These are phyloP conservation scores for Dicerorhinus sumatrensis DNA, from an alignment of 2,113 vertebrate species.

Conservation along the genomic window DNA sequence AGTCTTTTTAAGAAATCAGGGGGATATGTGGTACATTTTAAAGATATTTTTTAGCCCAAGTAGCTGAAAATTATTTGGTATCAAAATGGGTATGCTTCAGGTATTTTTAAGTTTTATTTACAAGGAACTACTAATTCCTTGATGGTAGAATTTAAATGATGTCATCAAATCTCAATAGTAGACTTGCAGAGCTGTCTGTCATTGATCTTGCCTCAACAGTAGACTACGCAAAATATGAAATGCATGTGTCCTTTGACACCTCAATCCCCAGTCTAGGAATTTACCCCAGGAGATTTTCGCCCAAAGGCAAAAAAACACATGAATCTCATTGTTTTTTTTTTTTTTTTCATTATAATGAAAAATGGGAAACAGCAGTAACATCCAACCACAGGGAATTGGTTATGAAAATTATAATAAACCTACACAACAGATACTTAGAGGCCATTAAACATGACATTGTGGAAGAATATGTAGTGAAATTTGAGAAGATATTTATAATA, in stretches of 20 bases:
- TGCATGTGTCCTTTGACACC: background rate
- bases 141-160: background rate
- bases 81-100: background rate
- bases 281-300: background rate
- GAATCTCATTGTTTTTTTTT: background rate
- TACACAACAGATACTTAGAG: background rate
- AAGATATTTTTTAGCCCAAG: background rate
- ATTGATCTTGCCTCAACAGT: constrained; percentile 3
- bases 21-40: background rate
- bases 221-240: constrained; percentile 40
- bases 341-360: constrained; percentile 12
- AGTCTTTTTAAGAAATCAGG: background rate
- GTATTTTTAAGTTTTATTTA: constrained; percentile 21
- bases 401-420: constrained; percentile 13
- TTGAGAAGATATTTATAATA: constrained; percentile 11
- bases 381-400: background rate
- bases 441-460: background rate
- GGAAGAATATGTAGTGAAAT: constrained; percentile 24
- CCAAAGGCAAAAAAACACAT: background rate
- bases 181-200: background rate
- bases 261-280: background rate
- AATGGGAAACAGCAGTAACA: background rate
- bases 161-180: background rate
- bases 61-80: background rate
- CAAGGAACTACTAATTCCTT: background rate